A percentile compares a stretch with the other conserved stretches of the same genome.
phyloP scores from a whole-genome alignment of 2,797 vertebrate genomes.

The Brotula barbata region DNA sequence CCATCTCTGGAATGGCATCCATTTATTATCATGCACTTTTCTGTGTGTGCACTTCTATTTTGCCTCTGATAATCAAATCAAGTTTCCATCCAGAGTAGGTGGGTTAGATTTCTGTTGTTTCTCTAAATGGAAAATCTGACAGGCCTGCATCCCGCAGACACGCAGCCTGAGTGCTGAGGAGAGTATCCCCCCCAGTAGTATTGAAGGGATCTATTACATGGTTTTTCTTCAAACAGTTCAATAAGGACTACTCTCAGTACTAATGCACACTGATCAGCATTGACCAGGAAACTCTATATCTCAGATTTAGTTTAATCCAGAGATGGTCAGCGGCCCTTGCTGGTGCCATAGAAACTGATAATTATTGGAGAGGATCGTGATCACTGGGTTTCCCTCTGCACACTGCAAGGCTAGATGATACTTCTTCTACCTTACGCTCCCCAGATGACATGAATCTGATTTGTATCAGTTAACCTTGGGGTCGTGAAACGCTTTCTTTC shows the following conservation, averaged over 20 bases:
- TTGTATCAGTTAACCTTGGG: neutral
- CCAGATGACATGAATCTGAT: too few relatives aligned
- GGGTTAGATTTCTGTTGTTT: slow-evolving; percentile 28
- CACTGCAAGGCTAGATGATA: neutral
- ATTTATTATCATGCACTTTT: slow-evolving; percentile 10
- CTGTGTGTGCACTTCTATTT: neutral
- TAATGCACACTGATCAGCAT: slow-evolving; percentile 55
- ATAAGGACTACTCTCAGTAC: slow-evolving; percentile 38
- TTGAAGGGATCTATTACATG: slow-evolving; percentile 54
- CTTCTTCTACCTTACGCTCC: too few relatives aligned
- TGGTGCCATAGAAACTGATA: slow-evolving; percentile 34
- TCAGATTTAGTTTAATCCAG: slow-evolving; percentile 46
- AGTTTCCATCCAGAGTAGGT: slow-evolving; percentile 44
- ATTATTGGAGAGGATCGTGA: slow-evolving; percentile 24
- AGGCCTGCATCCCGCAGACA: slow-evolving; percentile 13
- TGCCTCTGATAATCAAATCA: slow-evolving; percentile 39
- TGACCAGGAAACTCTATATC: slow-evolving; percentile 49
- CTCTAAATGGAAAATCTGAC: slow-evolving; percentile 18
- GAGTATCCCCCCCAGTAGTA: slow-evolving; percentile 32
- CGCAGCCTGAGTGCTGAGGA: slow-evolving; percentile 18
- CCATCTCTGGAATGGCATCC: neutral
- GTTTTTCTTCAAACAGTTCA: slow-evolving; percentile 51
- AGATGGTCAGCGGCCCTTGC: slow-evolving; percentile 28
- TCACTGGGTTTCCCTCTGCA: slow-evolving; percentile 15
- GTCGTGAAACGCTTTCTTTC: neutral